These are phyloP conservation scores for Engystomops pustulosus DNA, from an alignment of 2,113 vertebrate species.

Conservation along the genomic window DNA sequence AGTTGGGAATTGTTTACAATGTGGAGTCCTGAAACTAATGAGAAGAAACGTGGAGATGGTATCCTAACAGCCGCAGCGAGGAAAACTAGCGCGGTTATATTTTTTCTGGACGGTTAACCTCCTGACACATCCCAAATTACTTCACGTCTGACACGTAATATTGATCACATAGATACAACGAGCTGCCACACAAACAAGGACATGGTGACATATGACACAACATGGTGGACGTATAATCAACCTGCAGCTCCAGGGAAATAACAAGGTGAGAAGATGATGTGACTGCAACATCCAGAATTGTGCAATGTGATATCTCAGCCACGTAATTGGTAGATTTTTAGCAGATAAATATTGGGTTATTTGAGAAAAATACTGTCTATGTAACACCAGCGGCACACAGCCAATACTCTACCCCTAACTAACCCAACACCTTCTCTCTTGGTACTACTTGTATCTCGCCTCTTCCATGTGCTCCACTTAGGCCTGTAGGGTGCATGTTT, in stretches of 20 bases:
- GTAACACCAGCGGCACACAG: no score
- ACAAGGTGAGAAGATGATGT: not conserved
- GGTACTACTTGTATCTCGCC: no score
- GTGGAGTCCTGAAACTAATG: not conserved
- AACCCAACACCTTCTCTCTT: no score
- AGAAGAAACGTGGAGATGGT: not conserved
- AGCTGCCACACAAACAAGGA: conserved; percentile 44
- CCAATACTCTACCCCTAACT: no score
- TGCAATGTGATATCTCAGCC: not conserved
- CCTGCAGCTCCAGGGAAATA: conserved; percentile 38
- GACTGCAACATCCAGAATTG: not conserved
- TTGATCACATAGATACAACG: conserved; percentile 42
- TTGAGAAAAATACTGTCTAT: no score
- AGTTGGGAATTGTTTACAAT: not conserved
- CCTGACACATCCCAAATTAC: conserved; percentile 31
- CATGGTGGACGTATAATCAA: conserved; percentile 21
- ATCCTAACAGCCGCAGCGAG: not conserved
- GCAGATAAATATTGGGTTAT: no score
- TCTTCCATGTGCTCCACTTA: no score
- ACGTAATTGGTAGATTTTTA: no score
- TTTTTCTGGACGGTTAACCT: conserved; percentile 31
- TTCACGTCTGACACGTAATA: conserved; percentile 27
- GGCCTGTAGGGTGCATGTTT: no score
- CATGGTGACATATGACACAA: conserved; percentile 45
- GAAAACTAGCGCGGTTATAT: not conserved